Evolutionary conservation across 92 coral and sea anemone genomes (phyloP).

Genomic region (Paramuricea clavata): DNA sequence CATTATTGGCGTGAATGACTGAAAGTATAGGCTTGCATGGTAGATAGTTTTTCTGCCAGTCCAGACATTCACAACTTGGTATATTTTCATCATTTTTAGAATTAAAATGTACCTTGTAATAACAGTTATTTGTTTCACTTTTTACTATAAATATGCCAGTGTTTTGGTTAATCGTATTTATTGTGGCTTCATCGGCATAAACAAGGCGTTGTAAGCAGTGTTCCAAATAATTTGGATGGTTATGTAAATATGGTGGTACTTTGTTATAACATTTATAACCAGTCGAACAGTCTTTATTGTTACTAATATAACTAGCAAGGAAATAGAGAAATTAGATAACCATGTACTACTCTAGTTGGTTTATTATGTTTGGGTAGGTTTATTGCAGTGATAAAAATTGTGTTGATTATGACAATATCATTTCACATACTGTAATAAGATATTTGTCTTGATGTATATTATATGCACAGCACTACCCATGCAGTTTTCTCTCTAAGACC

Average conservation of each 20-base stretch:
- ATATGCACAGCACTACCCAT: too few species aligned
- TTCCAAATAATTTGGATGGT: constrained; percentile 12
- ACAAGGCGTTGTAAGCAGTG: constrained; percentile 16
- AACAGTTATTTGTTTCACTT: not conserved
- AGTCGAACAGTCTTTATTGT: not conserved
- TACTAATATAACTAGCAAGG: constrained; percentile 2
- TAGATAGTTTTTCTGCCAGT: constrained; percentile 48
- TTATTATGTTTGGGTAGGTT: not conserved
- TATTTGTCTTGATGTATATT: too few species aligned
- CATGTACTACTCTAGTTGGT: not conserved
- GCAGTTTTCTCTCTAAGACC: too few species aligned
- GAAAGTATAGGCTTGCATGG: constrained; percentile 72
- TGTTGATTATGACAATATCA: too few species aligned
- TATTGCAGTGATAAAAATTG: too few species aligned
- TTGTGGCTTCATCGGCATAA: not conserved
- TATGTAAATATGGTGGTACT: constrained; percentile 4
- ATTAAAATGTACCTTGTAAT: constrained; percentile 48
- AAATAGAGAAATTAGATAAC: not conserved
- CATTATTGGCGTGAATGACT: constrained; percentile 15
- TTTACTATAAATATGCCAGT: constrained; percentile 3
- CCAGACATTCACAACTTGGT: constrained; percentile 54
- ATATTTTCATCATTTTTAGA: not conserved
- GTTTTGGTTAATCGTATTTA: not conserved
- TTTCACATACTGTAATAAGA: too few species aligned
- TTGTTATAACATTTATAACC: not conserved